phyloP scores from a whole-genome alignment of 1,140 invertebrate species.

The Drosophila saltans region DNA sequence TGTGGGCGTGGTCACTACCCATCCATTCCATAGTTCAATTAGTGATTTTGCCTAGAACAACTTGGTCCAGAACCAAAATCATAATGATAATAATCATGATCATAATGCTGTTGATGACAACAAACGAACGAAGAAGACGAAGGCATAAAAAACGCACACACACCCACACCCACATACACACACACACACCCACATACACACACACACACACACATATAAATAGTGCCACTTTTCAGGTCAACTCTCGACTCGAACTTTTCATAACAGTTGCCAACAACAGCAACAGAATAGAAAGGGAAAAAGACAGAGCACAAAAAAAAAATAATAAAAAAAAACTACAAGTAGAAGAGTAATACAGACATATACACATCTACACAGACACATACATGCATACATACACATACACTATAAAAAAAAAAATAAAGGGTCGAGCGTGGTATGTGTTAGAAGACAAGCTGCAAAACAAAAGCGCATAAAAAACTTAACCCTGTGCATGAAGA shows the following conservation, averaged over 20 bases:
- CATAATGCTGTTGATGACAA: slow-evolving; percentile 22
- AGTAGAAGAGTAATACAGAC: slow-evolving; percentile 9
- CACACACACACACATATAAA: not conserved
- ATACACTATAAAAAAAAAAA: slow-evolving; percentile 27
- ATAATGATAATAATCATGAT: not conserved
- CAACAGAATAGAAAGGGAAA: not conserved
- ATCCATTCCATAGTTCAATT: slow-evolving; percentile 34
- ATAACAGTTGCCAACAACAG: slow-evolving; percentile 68
- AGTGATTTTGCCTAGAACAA: slow-evolving; percentile 35
- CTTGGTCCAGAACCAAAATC: slow-evolving; percentile 1
- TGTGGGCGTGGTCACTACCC: not conserved
- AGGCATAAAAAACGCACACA: slow-evolving; percentile 27
- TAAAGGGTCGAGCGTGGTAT: not conserved
- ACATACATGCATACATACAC: not conserved
- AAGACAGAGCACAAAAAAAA: slow-evolving; percentile 10
- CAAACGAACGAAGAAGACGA: slow-evolving; percentile 3
- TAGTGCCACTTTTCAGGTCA: slow-evolving; percentile 65
- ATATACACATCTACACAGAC: not conserved
- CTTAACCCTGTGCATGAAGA: slow-evolving; percentile 64
- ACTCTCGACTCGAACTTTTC: slow-evolving; percentile 72
- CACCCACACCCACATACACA: slow-evolving; percentile 8
- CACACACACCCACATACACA: no score
- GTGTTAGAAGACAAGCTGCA: slow-evolving; percentile 47
- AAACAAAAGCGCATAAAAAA: slow-evolving; percentile 77
- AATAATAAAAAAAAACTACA: slow-evolving; percentile 15